Conservation (phyloP, 2,113 vertebrate species). For the Alexandromys fortis region DNA sequence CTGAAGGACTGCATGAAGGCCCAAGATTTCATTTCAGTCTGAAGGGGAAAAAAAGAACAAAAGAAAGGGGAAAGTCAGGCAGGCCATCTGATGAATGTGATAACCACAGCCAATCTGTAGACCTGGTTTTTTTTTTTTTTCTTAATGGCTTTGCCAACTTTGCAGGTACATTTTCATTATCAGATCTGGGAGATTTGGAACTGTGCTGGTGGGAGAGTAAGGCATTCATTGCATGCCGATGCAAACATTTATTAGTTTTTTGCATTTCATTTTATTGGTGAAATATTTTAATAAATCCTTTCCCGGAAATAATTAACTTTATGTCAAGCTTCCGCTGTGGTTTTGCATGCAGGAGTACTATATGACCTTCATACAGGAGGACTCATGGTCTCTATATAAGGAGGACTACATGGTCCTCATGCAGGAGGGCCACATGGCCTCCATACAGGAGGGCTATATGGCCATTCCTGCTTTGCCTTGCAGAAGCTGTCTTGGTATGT, state of each 20-base stretch:
- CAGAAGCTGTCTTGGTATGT: not conserved
- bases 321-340: slow-evolving; percentile 19
- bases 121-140: no score
- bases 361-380: not conserved
- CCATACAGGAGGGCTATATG: not conserved
- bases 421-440: not conserved
- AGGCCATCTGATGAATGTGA: not conserved
- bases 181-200: not conserved
- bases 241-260: not conserved
- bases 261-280: not conserved
- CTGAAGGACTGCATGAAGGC: not conserved
- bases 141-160: not conserved
- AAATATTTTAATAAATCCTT: slow-evolving; percentile 33
- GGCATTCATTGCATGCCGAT: not conserved
- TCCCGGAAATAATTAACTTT: slow-evolving; percentile 40
- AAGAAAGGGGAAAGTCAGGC: not conserved
- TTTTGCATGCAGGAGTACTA: not conserved
- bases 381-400: no score
- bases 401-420: no score
- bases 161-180: not conserved
- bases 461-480: not conserved
- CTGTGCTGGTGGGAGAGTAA: not conserved
- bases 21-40: not conserved
- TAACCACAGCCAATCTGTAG: not conserved
- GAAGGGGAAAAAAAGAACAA: not conserved